A percentile compares a stretch with the other conserved stretches of the same genome.
These are phyloP conservation scores for Graptemys geographica DNA, from an alignment of 2,797 vertebrate species.

Conservation along the genomic window DNA sequence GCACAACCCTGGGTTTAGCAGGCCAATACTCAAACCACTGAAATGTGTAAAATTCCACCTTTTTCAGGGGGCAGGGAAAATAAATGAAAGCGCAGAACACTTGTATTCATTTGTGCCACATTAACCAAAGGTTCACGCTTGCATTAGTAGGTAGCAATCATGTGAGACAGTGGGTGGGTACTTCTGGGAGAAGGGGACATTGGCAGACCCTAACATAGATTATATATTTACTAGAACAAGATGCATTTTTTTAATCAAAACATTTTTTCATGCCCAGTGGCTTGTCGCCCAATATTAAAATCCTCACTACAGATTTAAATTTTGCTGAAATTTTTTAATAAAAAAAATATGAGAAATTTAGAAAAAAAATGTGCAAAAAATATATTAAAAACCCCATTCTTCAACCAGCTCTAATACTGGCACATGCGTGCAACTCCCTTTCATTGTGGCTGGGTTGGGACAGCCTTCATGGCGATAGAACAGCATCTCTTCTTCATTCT, in stretches of 20 bases:
- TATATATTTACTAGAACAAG: neutral
- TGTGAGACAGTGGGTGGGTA: neutral
- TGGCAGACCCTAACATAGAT: neutral
- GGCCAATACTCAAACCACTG: no score
- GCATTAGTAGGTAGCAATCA: neutral
- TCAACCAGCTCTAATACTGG: neutral
- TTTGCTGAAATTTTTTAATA: neutral
- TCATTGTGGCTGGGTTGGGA: neutral
- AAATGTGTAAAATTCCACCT: no score
- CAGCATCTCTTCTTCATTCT: fast-evolving
- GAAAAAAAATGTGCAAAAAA: neutral
- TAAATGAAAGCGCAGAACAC: neutral
- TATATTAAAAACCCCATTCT: fast-evolving
- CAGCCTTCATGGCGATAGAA: neutral
- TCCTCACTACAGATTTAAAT: neutral
- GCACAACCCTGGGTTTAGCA: no score
- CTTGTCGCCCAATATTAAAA: neutral
- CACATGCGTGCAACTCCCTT: fast-evolving
- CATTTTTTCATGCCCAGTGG: neutral
- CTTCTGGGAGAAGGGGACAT: neutral
- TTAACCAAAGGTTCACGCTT: neutral
- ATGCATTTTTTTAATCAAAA: neutral
- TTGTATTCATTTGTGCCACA: neutral
- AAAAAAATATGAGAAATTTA: neutral
- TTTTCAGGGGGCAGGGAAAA: neutral